A percentile compares a stretch with the other conserved stretches of the same genome.
phyloP scores from a whole-genome alignment of 2,888 invertebrate species.

The Polyploca ridens region DNA sequence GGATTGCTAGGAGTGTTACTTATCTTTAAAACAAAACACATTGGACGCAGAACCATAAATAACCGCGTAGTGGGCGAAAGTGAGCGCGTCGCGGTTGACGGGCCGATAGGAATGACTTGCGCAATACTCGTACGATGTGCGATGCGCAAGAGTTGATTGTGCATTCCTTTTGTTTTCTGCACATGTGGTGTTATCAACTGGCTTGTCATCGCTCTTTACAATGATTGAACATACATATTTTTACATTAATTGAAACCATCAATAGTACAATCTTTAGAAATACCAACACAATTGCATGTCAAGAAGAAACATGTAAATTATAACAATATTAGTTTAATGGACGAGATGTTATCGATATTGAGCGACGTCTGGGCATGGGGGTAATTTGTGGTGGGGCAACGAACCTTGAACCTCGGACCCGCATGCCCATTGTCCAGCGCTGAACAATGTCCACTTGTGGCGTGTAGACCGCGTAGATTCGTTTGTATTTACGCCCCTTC shows the following conservation, averaged over 20 bases:
- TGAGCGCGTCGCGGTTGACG: constrained; percentile 50
- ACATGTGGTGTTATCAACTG: constrained; percentile 42
- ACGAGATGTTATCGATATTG: constrained; percentile 63
- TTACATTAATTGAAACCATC: background rate
- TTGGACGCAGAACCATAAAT: constrained; percentile 21
- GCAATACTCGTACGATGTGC: constrained; percentile 47
- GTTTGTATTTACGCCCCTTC: constrained; percentile 21
- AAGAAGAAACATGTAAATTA: constrained; percentile 43
- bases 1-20: background rate
- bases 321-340: constrained; percentile 61
- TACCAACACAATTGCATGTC: background rate
- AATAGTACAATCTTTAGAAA: no score
- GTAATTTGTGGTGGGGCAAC: constrained; percentile 70
- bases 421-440: constrained; percentile 69
- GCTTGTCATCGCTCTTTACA: constrained; percentile 28
- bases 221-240: background rate
- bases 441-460: constrained; percentile 62
- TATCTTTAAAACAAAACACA: background rate
- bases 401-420: constrained; percentile 65
- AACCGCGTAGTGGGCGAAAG: constrained; percentile 45
- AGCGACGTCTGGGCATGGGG: constrained; percentile 61
- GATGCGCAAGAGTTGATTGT: constrained; percentile 33
- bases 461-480: constrained; percentile 37
- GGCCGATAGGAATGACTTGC: constrained; percentile 57
- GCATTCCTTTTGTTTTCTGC: constrained; percentile 40